phyloP scores from a whole-genome alignment of 2,888 invertebrate genomes.

The Apamea monoglypha region DNA sequence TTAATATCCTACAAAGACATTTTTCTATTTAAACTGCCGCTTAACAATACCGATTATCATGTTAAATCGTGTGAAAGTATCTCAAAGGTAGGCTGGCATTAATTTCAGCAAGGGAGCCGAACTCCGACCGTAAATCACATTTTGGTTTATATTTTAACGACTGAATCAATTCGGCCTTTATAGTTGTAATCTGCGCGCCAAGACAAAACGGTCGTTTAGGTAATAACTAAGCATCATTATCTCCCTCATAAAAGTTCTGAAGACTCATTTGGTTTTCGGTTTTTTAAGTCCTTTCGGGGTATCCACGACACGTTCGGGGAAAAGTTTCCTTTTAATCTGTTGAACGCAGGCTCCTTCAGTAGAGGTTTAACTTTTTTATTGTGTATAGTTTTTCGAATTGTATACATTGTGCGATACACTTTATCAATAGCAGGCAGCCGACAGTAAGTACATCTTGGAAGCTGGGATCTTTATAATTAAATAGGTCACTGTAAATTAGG shows the following conservation, averaged over 20 bases:
- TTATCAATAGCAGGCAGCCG: slow-evolving; percentile 33
- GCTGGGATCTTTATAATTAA: slow-evolving; percentile 49
- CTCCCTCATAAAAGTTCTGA: slow-evolving; percentile 37
- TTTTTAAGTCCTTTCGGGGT: slow-evolving; percentile 26
- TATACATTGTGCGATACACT: slow-evolving; percentile 7
- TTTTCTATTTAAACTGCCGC: slow-evolving; percentile 71
- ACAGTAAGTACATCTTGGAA: slow-evolving; percentile 23
- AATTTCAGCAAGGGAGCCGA: slow-evolving; percentile 57
- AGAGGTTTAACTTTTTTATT: slow-evolving; percentile 28
- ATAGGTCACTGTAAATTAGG: slow-evolving; percentile 53
- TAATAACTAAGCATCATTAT: slow-evolving; percentile 51
- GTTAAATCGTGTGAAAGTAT: slow-evolving; percentile 72
- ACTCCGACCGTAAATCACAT: slow-evolving; percentile 65
- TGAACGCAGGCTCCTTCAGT: slow-evolving; percentile 20
- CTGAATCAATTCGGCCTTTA: slow-evolving; percentile 65
- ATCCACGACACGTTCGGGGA: slow-evolving; percentile 22
- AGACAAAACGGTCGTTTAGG: slow-evolving; percentile 42
- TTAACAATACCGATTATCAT: slow-evolving; percentile 70
- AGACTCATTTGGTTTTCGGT: slow-evolving; percentile 42
- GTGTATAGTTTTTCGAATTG: slow-evolving; percentile 36
- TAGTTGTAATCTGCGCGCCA: slow-evolving; percentile 48
- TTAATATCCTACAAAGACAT: slow-evolving; percentile 56
- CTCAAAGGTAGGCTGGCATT: slow-evolving; percentile 60
- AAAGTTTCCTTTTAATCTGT: slow-evolving; percentile 42
- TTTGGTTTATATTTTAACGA: slow-evolving; percentile 64